Conservation (phyloP, 1,140 invertebrate species). For the Drosophila auraria region DNA sequence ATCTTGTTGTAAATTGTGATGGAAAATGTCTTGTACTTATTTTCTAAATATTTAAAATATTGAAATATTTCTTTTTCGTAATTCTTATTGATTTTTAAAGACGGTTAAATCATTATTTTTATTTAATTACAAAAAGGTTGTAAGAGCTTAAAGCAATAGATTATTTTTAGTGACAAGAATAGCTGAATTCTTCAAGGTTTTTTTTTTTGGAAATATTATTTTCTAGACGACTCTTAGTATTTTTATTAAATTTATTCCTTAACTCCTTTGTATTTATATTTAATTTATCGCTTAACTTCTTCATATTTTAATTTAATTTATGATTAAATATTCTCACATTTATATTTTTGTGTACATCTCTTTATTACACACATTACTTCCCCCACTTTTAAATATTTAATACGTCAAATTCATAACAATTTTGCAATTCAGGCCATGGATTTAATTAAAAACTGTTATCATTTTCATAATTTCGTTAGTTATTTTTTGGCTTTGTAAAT, state of each 20-base stretch:
- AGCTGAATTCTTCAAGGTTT: not conserved
- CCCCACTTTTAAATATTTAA: not conserved
- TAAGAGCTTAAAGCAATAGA: not conserved
- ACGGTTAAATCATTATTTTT: not conserved
- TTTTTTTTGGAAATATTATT: not conserved
- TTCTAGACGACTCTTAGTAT: no score
- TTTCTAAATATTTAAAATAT: not conserved
- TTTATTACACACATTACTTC: not conserved
- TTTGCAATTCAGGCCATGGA: not conserved
- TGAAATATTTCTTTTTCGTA: not conserved
- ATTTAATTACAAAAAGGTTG: no score
- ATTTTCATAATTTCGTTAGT: conserved; percentile 22
- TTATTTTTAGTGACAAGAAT: not conserved
- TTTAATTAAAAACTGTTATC: conserved; percentile 24
- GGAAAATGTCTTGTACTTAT: not conserved
- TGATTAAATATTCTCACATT: no score
- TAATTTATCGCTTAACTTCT: not conserved
- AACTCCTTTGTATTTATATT: not conserved
- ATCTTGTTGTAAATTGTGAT: not conserved
- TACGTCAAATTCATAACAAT: not conserved
- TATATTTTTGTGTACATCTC: not conserved
- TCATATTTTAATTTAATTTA: not conserved
- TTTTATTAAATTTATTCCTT: no score
- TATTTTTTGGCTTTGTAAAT: conserved; percentile 16
- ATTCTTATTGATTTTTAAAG: not conserved